These are phyloP conservation scores for Pantherophis alleghaniensis DNA, from an alignment of 2,797 vertebrate species.

Conservation along the genomic window DNA sequence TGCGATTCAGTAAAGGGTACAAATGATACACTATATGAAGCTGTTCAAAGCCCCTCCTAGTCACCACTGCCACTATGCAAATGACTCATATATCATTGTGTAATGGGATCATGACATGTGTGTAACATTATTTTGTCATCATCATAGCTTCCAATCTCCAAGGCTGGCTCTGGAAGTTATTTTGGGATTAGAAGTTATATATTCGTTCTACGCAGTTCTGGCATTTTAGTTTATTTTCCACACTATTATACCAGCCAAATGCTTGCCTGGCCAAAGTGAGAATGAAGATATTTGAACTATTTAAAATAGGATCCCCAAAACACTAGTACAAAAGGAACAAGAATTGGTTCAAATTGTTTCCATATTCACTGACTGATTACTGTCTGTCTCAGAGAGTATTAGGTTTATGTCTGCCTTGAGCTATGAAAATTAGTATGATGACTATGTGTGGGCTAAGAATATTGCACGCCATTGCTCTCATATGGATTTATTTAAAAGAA, in stretches of 20 bases:
- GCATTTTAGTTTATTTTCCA: neutral
- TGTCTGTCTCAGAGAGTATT: neutral
- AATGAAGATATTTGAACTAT: neutral
- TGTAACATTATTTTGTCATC: neutral
- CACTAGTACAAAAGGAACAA: neutral
- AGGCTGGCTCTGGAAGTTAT: neutral
- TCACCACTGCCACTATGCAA: neutral
- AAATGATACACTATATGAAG: neutral
- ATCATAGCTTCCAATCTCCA: neutral
- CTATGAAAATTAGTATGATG: neutral
- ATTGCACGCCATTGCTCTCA: neutral
- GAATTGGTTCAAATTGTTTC: constrained; percentile 19
- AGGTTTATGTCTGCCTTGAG: neutral
- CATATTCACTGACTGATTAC: neutral
- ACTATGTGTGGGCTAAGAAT: constrained; percentile 7
- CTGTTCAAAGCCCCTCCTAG: neutral
- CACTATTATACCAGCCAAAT: neutral
- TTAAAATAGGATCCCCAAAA: neutral
- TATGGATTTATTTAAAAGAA: neutral
- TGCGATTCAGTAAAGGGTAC: neutral
- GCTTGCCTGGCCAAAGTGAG: neutral
- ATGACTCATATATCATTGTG: neutral
- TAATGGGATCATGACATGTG: neutral
- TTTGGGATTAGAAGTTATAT: neutral
- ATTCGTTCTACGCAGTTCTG: neutral